These are phyloP conservation scores for Nasua narica DNA, from an alignment of 2,797 vertebrate species.

Conservation along the genomic window DNA sequence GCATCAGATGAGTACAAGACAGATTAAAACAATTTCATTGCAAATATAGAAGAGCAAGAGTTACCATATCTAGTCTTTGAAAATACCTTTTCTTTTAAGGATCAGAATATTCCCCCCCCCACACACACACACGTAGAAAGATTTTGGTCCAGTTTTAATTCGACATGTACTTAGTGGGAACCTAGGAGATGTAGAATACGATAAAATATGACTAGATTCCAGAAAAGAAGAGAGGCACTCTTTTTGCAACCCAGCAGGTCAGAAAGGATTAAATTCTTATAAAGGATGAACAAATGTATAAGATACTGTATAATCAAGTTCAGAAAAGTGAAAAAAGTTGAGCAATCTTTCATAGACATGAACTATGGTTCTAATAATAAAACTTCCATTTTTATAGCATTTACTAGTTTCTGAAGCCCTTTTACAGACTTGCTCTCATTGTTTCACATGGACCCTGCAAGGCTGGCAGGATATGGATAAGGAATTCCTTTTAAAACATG, in stretches of 20 bases:
- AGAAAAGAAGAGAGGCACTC: background rate
- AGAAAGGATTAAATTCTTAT: slow-evolving; percentile 45
- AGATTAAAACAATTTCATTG: slow-evolving; percentile 34
- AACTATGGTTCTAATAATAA: slow-evolving; percentile 55
- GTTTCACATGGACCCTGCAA: slow-evolving; percentile 47
- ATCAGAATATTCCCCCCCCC: background rate
- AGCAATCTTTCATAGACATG: slow-evolving; percentile 44
- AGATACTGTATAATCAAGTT: slow-evolving; percentile 40
- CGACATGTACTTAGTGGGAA: background rate
- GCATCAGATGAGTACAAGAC: background rate
- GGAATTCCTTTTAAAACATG: slow-evolving; percentile 23
- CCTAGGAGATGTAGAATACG: background rate
- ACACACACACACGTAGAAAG: background rate
- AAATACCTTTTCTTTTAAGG: slow-evolving; percentile 1
- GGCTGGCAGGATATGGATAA: slow-evolving; percentile 2
- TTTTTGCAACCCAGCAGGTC: slow-evolving; percentile 9
- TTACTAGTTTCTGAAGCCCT: slow-evolving; percentile 41
- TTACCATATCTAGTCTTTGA: background rate
- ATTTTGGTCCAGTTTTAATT: slow-evolving; percentile 5
- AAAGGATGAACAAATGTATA: slow-evolving; percentile 33
- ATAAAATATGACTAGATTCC: slow-evolving; percentile 27
- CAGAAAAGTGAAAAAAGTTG: slow-evolving; percentile 44
- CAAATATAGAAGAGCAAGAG: slow-evolving; percentile 16
- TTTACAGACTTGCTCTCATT: slow-evolving; percentile 44
- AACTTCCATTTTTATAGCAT: slow-evolving; percentile 54